These are phyloP conservation scores for Solea senegalensis DNA, from an alignment of 2,113 vertebrate species.

Conservation along the genomic window DNA sequence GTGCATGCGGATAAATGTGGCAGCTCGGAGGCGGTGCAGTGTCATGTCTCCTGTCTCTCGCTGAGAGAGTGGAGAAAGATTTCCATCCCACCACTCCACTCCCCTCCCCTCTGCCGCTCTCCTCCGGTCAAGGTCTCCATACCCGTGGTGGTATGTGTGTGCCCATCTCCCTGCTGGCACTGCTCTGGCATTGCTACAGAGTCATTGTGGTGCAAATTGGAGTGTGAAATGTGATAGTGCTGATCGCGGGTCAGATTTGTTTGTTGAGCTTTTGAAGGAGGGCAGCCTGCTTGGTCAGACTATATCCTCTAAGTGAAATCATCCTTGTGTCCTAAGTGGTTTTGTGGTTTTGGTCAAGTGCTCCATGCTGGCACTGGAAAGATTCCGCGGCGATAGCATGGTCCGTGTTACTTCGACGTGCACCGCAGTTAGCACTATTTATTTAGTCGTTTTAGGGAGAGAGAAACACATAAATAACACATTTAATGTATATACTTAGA, in stretches of 20 bases:
- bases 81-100: neutral
- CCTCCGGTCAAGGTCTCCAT: constrained; percentile 57
- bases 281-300: neutral
- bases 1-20: constrained; percentile 46
- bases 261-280: constrained; percentile 46
- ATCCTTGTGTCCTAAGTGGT: constrained; percentile 15
- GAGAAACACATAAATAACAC: neutral
- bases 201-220: constrained; percentile 59
- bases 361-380: constrained; percentile 5
- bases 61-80: constrained; percentile 31
- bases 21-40: constrained; percentile 37
- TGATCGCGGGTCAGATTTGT: constrained; percentile 58
- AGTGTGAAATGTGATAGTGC: constrained; percentile 54
- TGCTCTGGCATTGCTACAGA: constrained; percentile 37
- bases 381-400: neutral
- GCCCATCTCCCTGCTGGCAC: constrained; percentile 44
- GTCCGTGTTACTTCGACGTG: neutral
- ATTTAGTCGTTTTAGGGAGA: no score
- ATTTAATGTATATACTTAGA: neutral
- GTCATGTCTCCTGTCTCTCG: constrained; percentile 38
- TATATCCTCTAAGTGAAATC: constrained; percentile 17
- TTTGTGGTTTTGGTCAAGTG: constrained; percentile 7
- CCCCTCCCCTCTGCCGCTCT: neutral
- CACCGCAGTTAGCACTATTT: no score
- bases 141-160: constrained; percentile 34